A percentile compares a stretch with the other conserved stretches of the same genome.
Conservation (phyloP, 2,113 vertebrate genomes). For the Callipepla californica region DNA sequence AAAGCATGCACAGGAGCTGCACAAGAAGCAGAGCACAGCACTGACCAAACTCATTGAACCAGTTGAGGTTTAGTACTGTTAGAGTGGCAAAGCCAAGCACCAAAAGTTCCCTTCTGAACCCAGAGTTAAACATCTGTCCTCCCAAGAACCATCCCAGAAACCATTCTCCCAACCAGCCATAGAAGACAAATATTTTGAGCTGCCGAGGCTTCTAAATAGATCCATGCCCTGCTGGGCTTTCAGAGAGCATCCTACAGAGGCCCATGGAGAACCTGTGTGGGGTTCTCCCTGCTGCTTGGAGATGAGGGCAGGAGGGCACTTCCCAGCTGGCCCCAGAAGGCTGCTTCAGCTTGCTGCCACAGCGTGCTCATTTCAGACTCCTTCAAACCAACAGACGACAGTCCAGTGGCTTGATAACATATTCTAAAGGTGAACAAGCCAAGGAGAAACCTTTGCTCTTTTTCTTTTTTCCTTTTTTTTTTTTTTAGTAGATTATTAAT, state of each 20-base stretch:
- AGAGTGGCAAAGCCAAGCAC: not conserved
- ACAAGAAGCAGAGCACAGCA: not conserved
- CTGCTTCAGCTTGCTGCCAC: not conserved
- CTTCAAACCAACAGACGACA: not conserved
- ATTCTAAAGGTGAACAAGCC: constrained; percentile 58
- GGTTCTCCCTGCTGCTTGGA: not conserved
- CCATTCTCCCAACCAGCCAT: not conserved
- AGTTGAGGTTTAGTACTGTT: fast-evolving
- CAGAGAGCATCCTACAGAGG: not conserved
- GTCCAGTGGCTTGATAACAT: not conserved
- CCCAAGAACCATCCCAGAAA: not conserved
- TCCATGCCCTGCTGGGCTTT: not conserved
- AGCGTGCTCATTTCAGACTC: not conserved
- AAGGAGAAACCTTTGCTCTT: not conserved
- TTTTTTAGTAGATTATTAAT: constrained; percentile 32
- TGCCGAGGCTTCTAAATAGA: not conserved
- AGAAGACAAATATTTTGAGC: not conserved
- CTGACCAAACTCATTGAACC: not conserved
- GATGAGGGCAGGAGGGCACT: not conserved
- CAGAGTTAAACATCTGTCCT: not conserved
- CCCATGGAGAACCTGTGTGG: not conserved
- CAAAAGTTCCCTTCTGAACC: not conserved
- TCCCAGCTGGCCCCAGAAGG: not conserved
- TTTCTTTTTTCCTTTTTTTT: not conserved
- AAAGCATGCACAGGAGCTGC: not conserved